These are phyloP conservation scores for Bicyclus anynana DNA, from an alignment of 1,140 invertebrate species.

Conservation along the genomic window DNA sequence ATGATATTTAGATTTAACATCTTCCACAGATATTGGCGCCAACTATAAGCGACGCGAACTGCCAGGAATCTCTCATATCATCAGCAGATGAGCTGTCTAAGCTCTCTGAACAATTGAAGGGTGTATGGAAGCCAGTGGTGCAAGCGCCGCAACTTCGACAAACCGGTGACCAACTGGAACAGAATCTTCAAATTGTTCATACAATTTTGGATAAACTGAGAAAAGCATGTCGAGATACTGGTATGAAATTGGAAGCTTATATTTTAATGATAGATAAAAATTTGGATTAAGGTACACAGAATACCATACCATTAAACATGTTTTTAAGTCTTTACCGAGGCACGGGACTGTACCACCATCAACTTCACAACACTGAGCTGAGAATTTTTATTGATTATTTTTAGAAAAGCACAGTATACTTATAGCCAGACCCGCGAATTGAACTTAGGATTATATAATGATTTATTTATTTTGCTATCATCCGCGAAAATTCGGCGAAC, in stretches of 20 bases:
- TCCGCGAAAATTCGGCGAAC: no score
- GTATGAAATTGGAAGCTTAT: not conserved
- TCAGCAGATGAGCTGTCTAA: constrained; percentile 23
- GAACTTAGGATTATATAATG: no score
- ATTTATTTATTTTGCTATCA: no score
- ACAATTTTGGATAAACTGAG: constrained; percentile 15
- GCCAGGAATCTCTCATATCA: constrained; percentile 23
- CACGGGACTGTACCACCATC: no score
- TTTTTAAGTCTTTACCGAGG: no score
- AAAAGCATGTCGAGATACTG: constrained; percentile 3
- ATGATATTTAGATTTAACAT: not conserved
- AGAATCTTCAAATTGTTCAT: constrained; percentile 11
- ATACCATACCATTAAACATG: no score
- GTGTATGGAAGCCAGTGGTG: constrained; percentile 23
- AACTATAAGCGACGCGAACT: constrained; percentile 21
- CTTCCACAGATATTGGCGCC: constrained; percentile 30
- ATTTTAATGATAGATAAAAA: not conserved
- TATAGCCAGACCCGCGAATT: no score
- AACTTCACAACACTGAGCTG: no score
- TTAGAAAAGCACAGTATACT: no score
- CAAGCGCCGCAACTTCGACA: constrained; percentile 4
- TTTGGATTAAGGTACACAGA: no score
- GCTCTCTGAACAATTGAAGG: constrained; percentile 17
- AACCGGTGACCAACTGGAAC: constrained; percentile 15
- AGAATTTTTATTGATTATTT: no score